Percentiles rank a stretch among this genome's conserved stretches.
These are phyloP conservation scores for Malacoraja senta DNA, from an alignment of 2,797 vertebrate genomes.

Conservation along the genomic window DNA sequence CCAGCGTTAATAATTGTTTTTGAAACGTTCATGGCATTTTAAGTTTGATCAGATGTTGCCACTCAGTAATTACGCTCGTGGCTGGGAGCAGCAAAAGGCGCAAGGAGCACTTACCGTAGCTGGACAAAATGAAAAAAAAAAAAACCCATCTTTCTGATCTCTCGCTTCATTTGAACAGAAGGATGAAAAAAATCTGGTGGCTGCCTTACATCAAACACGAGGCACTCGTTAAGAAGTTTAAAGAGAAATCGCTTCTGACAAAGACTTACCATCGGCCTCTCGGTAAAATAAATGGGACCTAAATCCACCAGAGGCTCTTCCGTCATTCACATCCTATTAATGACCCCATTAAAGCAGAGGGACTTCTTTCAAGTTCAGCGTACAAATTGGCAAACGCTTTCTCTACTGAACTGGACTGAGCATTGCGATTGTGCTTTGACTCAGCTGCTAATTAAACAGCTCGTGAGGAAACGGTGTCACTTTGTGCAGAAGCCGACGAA, in stretches of 20 bases:
- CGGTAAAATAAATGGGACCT: not conserved
- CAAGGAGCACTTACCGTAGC: not conserved
- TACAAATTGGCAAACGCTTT: not conserved
- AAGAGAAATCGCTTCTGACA: no score
- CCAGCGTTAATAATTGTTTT: not conserved
- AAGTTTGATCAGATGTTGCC: not conserved
- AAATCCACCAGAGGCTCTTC: not conserved
- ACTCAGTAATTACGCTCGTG: not conserved
- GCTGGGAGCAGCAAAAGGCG: no score
- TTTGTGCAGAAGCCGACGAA: not conserved
- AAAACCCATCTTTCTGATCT: not conserved
- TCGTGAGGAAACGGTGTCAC: not conserved
- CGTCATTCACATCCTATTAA: conserved; percentile 4
- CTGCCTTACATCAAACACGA: not conserved
- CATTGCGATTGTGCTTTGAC: not conserved
- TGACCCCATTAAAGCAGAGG: not conserved
- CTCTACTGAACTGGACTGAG: not conserved
- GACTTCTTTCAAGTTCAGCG: not conserved
- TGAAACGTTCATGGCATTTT: not conserved
- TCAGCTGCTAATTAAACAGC: not conserved
- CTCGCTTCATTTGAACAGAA: not conserved
- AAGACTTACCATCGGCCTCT: not conserved
- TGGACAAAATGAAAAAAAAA: not conserved
- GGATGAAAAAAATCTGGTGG: not conserved
- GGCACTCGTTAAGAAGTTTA: not conserved